These are phyloP conservation scores for Tenthredo distinguenda DNA, from an alignment of 2,888 invertebrate genomes.

Conservation along the genomic window DNA sequence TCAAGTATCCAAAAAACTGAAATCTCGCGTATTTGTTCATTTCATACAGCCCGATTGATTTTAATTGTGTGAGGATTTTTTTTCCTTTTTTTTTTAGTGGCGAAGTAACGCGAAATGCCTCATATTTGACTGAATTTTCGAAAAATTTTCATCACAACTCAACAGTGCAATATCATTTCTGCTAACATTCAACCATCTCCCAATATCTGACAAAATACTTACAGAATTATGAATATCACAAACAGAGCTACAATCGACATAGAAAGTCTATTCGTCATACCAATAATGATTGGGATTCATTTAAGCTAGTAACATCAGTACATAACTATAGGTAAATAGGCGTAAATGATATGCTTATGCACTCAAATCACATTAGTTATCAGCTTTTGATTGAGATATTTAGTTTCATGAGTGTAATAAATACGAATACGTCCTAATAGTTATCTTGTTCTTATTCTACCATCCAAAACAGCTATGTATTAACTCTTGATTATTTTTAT, in stretches of 20 bases:
- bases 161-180: neutral
- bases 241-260: constrained; percentile 3
- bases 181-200: neutral
- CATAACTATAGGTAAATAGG: neutral
- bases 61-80: too few species aligned
- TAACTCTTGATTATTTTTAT: too few species aligned
- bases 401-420: neutral
- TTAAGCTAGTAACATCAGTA: neutral
- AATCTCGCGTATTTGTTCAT: too few species aligned
- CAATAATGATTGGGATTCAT: neutral
- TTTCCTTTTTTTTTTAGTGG: too few species aligned
- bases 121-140: neutral
- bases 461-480: neutral
- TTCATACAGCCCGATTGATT: too few species aligned
- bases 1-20: too few species aligned
- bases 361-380: neutral
- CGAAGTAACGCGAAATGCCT: too few species aligned
- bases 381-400: neutral
- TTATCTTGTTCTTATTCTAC: neutral
- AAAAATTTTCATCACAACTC: neutral
- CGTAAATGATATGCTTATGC: neutral
- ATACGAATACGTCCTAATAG: neutral
- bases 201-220: neutral
- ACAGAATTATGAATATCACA: neutral
- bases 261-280: neutral